Percentiles rank a stretch among this genome's conserved stretches.
Conservation (phyloP, 2,797 vertebrate genomes). For the Selene dorsalis region DNA sequence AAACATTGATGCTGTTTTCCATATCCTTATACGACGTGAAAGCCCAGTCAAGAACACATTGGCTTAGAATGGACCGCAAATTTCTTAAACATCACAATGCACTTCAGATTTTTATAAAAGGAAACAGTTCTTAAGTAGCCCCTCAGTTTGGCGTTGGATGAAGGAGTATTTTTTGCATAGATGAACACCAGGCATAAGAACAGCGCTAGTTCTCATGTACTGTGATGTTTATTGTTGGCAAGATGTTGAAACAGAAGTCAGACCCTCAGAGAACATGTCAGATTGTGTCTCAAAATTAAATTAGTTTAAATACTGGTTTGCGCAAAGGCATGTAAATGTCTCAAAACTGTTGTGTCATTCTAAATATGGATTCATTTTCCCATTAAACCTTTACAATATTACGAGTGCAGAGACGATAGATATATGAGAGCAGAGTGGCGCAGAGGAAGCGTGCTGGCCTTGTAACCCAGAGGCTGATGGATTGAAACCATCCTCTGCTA, state of each 20-base stretch:
- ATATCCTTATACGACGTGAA: constrained; percentile 30
- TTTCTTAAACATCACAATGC: constrained; percentile 40
- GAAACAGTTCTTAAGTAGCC: constrained; percentile 27
- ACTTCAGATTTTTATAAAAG: constrained; percentile 28
- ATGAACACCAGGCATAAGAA: not conserved
- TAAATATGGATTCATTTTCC: not conserved
- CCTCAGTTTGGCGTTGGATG: constrained; percentile 21
- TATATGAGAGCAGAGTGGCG: too few species aligned
- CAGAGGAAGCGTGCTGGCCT: too few species aligned
- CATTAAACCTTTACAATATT: not conserved
- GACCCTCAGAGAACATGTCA: constrained; percentile 12
- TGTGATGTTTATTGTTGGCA: constrained; percentile 4
- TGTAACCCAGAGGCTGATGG: too few species aligned
- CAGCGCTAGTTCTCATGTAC: constrained; percentile 3
- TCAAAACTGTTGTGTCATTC: not conserved
- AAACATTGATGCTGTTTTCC: constrained; percentile 40
- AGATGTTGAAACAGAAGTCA: constrained; percentile 9
- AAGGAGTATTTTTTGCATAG: constrained; percentile 16
- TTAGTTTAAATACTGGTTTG: not conserved
- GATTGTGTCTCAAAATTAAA: not conserved
- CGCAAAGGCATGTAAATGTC: not conserved
- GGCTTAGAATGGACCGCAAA: constrained; percentile 32
- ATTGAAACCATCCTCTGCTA: too few species aligned
- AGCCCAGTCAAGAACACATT: constrained; percentile 35
- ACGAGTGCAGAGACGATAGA: not conserved